A percentile compares a stretch with the other conserved stretches of the same genome.
Conservation (phyloP, 92 coral and sea anemone species). For the Plumapathes pennacea region DNA sequence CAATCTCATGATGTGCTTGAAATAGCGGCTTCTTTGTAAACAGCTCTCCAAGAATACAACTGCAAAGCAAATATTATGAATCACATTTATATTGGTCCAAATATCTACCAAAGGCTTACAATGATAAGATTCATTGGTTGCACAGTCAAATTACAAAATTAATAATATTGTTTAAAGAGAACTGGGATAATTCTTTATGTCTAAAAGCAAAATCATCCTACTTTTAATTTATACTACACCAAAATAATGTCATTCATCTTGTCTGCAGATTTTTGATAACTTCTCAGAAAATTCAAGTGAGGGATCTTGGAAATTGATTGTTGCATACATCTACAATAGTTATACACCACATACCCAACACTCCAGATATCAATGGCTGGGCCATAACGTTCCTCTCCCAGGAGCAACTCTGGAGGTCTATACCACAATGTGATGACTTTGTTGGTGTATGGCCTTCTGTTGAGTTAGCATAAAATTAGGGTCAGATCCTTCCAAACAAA, state of each 20-base stretch:
- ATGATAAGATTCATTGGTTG: too few species aligned
- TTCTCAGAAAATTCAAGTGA: too few species aligned
- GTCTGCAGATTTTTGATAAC: too few species aligned
- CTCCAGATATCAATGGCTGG: conserved; percentile 99
- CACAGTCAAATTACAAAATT: background rate
- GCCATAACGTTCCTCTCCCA: conserved; percentile 98
- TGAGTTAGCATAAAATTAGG: too few species aligned
- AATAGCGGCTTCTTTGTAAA: conserved; percentile 96
- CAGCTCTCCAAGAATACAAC: conserved; percentile 95
- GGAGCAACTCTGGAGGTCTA: conserved; percentile 95
- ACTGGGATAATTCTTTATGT: too few species aligned
- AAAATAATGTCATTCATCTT: too few species aligned
- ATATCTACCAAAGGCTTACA: background rate
- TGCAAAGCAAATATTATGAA: conserved; percentile 7
- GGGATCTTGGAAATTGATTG: background rate
- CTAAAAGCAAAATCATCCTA: too few species aligned
- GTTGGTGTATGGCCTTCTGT: conserved; percentile 95
- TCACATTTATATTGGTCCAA: background rate
- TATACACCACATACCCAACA: conserved; percentile 74
- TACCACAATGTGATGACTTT: conserved; percentile 98
- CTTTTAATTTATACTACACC: too few species aligned
- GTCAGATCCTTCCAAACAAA: too few species aligned
- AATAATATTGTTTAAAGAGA: background rate
- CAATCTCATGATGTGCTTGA: conserved; percentile 94
- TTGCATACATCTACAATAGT: background rate